Base-by-base conservation (phyloP, 2,888 invertebrate genomes). In the Acanthosepion esculentum region DNA sequence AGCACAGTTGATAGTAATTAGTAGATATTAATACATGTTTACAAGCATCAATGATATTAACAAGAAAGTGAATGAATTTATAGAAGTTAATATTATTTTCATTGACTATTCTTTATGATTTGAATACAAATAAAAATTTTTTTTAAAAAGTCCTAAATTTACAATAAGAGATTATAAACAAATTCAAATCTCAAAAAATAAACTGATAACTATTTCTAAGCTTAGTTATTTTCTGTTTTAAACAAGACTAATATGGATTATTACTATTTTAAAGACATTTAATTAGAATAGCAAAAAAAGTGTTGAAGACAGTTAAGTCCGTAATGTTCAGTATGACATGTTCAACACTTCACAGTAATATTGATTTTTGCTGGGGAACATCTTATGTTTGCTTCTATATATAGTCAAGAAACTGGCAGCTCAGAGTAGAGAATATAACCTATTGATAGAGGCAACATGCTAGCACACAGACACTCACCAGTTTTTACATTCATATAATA, bases 381-480 rank as follows among this genome's bases (percentile, higher is more conserved):
- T 78, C 78, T 78, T 78, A n/a, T 78, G 78, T 78, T 78, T 78
- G 78, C n/a, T 78, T 78, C 78, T 78, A 78, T 78, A 78, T 78
- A 78, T 78, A 78, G 78, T 78, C 78, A 78, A 78, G 78, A 78
- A n/a, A 78, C 78, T n/a, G 78, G 78, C 78, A 78, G n/a, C 78
- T n/a, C n/a, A 78, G 33, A 78, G 78, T n/a, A 78, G n/a, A 78
- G 78, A 78, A 33, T 4, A 33, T n/a, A 59, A 23, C 59, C 78
- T 78, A 78, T 78, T 78, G 78, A 78, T 78, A 78, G 78, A 78
- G n/a, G 78, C 78, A 78, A 78, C n/a, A 78, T 78, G 78, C n/a
- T 78, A 23, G 78, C n/a, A 33, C n/a, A n/a, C 78, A 78, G n/a
- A 78, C 78, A 78, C 33, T 78, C 4, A n/a, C 78, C 78, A 78